A percentile compares a stretch with the other conserved stretches of the same genome.
phyloP scores from a whole-genome alignment of 2,888 invertebrate species.

The Phania funesta region DNA sequence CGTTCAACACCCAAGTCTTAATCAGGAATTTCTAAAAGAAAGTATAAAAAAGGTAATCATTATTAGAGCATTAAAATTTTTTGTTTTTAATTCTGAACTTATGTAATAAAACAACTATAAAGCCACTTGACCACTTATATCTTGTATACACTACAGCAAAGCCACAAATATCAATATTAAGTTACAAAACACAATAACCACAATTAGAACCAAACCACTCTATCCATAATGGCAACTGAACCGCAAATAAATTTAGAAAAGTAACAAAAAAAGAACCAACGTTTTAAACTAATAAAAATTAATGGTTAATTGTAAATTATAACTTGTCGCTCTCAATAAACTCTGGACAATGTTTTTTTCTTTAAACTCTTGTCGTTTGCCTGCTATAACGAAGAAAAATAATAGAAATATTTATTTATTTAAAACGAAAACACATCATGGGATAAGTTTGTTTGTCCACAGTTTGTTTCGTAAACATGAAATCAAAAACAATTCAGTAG shows the following conservation, averaged over 20 bases:
- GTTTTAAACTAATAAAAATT: slow-evolving; percentile 44
- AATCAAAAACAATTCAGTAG: slow-evolving; percentile 9
- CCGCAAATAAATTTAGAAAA: slow-evolving; percentile 37
- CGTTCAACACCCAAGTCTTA: too few relatives aligned
- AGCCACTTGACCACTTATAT: too few relatives aligned
- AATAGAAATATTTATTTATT: background rate
- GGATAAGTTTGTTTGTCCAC: background rate
- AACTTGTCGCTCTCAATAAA: slow-evolving; percentile 39
- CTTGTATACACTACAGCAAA: slow-evolving; percentile 19
- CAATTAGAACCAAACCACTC: slow-evolving; percentile 30
- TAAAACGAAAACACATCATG: background rate
- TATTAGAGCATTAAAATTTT: too few relatives aligned
- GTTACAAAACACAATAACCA: slow-evolving; percentile 37
- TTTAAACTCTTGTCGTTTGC: slow-evolving; percentile 6
- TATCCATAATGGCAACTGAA: slow-evolving; percentile 24
- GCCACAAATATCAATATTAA: slow-evolving; percentile 39
- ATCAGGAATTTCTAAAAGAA: too few relatives aligned
- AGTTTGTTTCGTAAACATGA: background rate
- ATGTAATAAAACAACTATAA: too few relatives aligned
- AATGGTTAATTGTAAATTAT: slow-evolving; percentile 41
- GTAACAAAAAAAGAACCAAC: background rate
- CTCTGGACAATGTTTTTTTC: background rate
- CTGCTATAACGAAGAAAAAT: background rate
- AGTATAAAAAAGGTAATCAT: too few relatives aligned
- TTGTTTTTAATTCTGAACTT: too few relatives aligned